A percentile compares a stretch with the other conserved stretches of the same genome.
Evolutionary conservation across 2,113 vertebrate species (phyloP).

Genomic region (Odobenus rosmarus): DNA sequence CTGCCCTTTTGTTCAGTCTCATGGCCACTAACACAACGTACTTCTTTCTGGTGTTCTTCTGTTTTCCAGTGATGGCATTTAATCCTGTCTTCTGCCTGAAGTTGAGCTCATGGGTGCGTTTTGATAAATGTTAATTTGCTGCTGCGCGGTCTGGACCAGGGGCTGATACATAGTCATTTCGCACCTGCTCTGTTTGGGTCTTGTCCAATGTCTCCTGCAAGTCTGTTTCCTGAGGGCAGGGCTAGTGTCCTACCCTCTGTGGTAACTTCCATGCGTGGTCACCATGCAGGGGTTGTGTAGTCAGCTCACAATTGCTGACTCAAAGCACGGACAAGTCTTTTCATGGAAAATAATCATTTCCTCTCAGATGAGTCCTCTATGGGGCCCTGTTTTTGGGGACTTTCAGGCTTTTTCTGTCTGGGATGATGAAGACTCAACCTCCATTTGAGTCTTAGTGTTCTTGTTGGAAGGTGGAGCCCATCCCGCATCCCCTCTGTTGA

Average conservation of each 20-base stretch:
- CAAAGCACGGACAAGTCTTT: not conserved
- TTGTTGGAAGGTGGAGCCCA: too few species aligned
- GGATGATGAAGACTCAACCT: not conserved
- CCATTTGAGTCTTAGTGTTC: not conserved
- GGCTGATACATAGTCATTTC: not conserved
- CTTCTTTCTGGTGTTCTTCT: not conserved
- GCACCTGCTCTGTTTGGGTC: not conserved
- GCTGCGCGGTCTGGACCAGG: not conserved
- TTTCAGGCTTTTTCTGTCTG: not conserved
- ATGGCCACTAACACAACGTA: not conserved
- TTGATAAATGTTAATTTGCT: not conserved
- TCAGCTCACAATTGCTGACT: not conserved
- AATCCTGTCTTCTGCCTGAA: not conserved
- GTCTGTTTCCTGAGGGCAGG: not conserved
- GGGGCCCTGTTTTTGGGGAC: not conserved
- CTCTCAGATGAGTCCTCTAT: not conserved
- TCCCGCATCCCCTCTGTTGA: too few species aligned
- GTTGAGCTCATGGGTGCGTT: not conserved
- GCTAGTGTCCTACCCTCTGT: not conserved
- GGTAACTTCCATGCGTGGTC: not conserved
- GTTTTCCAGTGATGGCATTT: not conserved
- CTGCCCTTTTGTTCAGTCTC: not conserved
- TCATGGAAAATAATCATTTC: not conserved
- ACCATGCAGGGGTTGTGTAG: accelerated
- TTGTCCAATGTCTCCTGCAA: not conserved